Conservation (phyloP, 92 coral and sea anemone genomes). For the Porites evermanni region DNA sequence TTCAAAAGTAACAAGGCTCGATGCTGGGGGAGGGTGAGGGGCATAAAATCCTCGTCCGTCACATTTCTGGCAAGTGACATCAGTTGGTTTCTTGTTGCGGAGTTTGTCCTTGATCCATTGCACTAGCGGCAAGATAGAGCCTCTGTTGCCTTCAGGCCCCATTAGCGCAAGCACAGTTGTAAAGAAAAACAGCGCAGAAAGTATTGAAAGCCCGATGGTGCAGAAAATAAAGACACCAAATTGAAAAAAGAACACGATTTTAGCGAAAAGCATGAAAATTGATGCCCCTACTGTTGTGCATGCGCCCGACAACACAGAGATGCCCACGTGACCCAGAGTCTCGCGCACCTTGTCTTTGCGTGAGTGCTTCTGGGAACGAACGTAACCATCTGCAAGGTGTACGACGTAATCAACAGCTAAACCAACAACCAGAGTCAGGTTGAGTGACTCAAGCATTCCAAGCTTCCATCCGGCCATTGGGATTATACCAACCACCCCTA, state of each 20-base stretch:
- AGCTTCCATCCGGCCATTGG: slow-evolving; percentile 83
- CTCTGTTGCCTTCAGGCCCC: slow-evolving; percentile 79
- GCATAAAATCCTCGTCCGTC: slow-evolving; percentile 78
- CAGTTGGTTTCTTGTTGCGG: slow-evolving; percentile 50
- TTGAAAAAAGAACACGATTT: slow-evolving; percentile 76
- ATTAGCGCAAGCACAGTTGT: slow-evolving; percentile 60
- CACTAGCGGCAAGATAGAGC: slow-evolving; percentile 57
- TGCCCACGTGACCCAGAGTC: slow-evolving; percentile 80
- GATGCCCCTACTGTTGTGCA: slow-evolving; percentile 83
- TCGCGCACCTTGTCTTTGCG: slow-evolving; percentile 66
- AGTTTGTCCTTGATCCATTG: slow-evolving; percentile 53
- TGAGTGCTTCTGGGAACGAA: slow-evolving; percentile 44
- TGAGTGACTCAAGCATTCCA: slow-evolving; percentile 80
- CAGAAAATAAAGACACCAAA: slow-evolving; percentile 85
- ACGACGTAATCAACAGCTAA: slow-evolving; percentile 88
- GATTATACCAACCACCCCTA: slow-evolving; percentile 75
- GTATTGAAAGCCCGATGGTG: slow-evolving; percentile 79
- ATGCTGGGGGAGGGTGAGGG: slow-evolving; percentile 11
- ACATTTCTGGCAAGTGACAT: slow-evolving; percentile 71
- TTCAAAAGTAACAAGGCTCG: neutral
- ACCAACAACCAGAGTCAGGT: slow-evolving; percentile 87
- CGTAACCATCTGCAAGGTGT: slow-evolving; percentile 83
- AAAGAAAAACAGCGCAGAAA: slow-evolving; percentile 74
- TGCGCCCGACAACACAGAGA: slow-evolving; percentile 85
- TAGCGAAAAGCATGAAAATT: slow-evolving; percentile 79